Conservation (phyloP, 2,797 vertebrate genomes). For the Anguilla obscura region DNA sequence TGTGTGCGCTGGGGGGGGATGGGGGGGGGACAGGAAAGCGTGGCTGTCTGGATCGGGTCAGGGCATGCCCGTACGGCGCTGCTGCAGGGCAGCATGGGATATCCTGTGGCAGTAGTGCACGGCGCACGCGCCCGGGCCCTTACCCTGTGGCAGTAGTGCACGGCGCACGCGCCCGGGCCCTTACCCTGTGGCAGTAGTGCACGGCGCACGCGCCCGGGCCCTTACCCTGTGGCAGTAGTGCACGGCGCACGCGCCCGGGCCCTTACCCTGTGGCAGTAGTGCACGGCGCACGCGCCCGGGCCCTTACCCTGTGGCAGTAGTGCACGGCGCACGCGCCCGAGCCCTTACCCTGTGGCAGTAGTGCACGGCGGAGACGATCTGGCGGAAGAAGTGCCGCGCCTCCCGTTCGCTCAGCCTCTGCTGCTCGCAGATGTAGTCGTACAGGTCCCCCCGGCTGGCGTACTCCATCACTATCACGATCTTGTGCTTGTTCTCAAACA, state of each 20-base stretch:
- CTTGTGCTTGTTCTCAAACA: slow-evolving; percentile 97
- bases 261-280: slow-evolving; percentile 67
- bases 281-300: too few species aligned
- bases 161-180: too few species aligned
- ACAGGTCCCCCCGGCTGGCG: slow-evolving; percentile 89
- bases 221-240: slow-evolving; percentile 68
- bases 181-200: too few species aligned
- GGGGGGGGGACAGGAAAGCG: not conserved
- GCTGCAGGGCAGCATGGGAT: too few species aligned
- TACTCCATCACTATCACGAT: slow-evolving; percentile 99
- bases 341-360: slow-evolving; percentile 88
- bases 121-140: slow-evolving; percentile 49
- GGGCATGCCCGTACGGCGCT: not conserved
- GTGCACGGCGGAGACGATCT: slow-evolving; percentile 90
- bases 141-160: too few species aligned
- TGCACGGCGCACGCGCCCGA: too few species aligned
- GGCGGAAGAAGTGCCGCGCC: slow-evolving; percentile 89
- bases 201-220: too few species aligned
- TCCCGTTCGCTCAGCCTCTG: slow-evolving; percentile 81
- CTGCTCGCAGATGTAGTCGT: slow-evolving; percentile 88
- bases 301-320: not conserved
- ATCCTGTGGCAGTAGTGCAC: slow-evolving; percentile 72
- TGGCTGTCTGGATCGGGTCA: not conserved
- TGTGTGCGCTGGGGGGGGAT: not conserved
- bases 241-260: too few species aligned